phyloP scores from a whole-genome alignment of 2,113 vertebrate genomes.

The human region DNA sequence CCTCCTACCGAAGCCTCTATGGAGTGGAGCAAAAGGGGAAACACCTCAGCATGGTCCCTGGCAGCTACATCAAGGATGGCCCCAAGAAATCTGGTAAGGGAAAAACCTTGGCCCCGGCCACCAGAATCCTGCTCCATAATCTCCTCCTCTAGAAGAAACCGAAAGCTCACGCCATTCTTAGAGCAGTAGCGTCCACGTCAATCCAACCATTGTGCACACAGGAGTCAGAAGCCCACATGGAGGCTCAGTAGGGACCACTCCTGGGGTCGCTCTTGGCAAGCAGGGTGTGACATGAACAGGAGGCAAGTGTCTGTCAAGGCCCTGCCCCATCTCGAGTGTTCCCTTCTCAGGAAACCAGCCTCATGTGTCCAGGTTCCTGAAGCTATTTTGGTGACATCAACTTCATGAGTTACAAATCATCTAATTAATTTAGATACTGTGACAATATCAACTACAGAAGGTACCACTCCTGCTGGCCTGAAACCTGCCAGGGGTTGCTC shows the following conservation, averaged over 20 bases:
- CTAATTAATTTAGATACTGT: not conserved
- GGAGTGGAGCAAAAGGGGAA: not conserved
- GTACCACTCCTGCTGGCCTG: too few species aligned
- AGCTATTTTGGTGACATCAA: not conserved
- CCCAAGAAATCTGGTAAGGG: slow-evolving; percentile 55
- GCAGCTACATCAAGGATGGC: rapidly evolving
- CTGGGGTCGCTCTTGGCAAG: not conserved
- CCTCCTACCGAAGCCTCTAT: rapidly evolving
- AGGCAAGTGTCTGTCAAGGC: not conserved
- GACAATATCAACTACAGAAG: not conserved
- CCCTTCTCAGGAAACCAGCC: not conserved
- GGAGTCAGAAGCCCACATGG: not conserved
- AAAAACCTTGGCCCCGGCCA: rapidly evolving
- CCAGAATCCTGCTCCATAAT: rapidly evolving
- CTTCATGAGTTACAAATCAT: not conserved
- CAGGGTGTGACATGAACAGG: too few species aligned
- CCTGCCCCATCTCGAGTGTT: rapidly evolving
- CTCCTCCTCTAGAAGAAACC: not conserved
- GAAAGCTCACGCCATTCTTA: rapidly evolving
- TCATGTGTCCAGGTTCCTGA: not conserved
- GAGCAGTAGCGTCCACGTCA: rapidly evolving
- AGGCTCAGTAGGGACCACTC: not conserved
- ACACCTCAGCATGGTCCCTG: rapidly evolving
- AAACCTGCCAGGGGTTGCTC: not conserved
- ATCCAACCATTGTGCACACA: rapidly evolving